phyloP scores from a whole-genome alignment of 2,888 invertebrate genomes.

The Macropis europaea region DNA sequence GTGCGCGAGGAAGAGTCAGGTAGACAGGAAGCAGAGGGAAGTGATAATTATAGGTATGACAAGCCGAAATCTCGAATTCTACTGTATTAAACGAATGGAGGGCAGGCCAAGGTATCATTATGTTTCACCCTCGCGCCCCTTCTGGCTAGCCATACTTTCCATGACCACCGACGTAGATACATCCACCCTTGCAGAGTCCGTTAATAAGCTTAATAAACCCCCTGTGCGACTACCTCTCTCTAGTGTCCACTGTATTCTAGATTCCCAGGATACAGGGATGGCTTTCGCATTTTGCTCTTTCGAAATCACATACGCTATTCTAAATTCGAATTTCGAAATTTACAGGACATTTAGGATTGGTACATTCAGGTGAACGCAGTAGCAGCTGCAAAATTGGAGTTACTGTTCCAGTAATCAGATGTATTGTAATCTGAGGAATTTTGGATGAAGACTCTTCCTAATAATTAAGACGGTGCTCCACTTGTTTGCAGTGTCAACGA shows the following conservation, averaged over 20 bases:
- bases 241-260: constrained; percentile 56
- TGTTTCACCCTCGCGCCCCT: constrained; percentile 46
- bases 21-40: constrained; percentile 14
- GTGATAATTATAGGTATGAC: constrained; percentile 49
- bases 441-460: too few species aligned
- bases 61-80: constrained; percentile 44
- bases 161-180: constrained; percentile 60
- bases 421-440: too few species aligned
- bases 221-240: constrained; percentile 53
- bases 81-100: constrained; percentile 52
- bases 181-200: constrained; percentile 62
- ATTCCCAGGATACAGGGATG: constrained; percentile 64
- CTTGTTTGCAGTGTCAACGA: too few species aligned
- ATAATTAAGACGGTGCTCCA: background rate
- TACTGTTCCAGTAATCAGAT: too few species aligned
- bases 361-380: too few species aligned
- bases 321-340: background rate
- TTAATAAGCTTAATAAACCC: constrained; percentile 76
- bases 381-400: too few species aligned
- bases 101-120: constrained; percentile 42
- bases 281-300: constrained; percentile 48
- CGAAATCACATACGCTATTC: constrained; percentile 17
- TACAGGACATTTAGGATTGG: background rate
- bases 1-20: background rate
- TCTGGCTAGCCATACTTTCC: constrained; percentile 58